Base-by-base conservation (phyloP, 2,797 vertebrate genomes). In the Muscicapa comitata region DNA sequence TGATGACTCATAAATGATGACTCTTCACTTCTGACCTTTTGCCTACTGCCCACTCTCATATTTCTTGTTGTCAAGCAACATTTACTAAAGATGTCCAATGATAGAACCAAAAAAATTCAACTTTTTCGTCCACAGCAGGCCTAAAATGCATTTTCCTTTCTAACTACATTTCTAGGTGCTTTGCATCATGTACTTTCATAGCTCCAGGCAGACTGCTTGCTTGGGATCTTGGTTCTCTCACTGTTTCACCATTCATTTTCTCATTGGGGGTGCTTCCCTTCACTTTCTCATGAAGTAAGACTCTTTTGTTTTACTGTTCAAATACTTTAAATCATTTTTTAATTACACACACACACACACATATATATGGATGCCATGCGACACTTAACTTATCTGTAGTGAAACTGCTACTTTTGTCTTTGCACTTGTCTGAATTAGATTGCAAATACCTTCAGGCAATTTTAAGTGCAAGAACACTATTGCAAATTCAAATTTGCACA, bases 21-120 rank as follows among this genome's bases (percentile, higher is more conserved):
- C 43, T 77, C 61, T 80, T 84, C 35, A 47, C 53, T 86, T 75
- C 62, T 84, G 72, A 72, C 86, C 62, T 90, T 90, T 91, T 33
- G 13, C 42, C 43, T 83, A 37, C 37, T 58, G 31, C 45, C 17
- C 57, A 33, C 37, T 31, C 25, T 80, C 13, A 2, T 78, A 42
- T 73, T 55, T 93, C 55, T 70, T 11, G 33, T 57, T 74, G 45
- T 58, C 38, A 76, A 17, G 10, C 28, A 68, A 43, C 7, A 65
- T 54, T 87, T 67, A 50, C 31, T 73, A 40, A 23, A 47, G 19
- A 53, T 81, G 14, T 58, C 11, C 23, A 58, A 26, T 35, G n/a
- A 45, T 3, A 1, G 2, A 62, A 76, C 61, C 28, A 2, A 35
- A 65, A 90, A 55, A 61, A 11, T 16, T 24, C 23, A 51, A 5